Evolutionary conservation across 2,888 invertebrate species (phyloP), one percentile per base, ranked within the genome.

Genomic region (Nebria salina): DNA sequence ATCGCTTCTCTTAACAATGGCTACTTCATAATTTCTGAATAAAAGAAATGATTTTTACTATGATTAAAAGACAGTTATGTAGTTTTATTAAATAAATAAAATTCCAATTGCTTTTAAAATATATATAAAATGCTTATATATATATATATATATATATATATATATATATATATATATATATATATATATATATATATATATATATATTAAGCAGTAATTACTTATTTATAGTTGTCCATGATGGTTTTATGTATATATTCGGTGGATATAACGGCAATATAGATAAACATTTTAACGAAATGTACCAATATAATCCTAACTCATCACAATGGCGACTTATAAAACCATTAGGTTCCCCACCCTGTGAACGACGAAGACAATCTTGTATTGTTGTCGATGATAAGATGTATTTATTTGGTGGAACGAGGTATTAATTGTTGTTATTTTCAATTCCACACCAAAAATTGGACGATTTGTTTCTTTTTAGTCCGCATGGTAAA

Each of bases 231-330:
- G 96, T 97, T 93, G 90, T 94, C 6, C 93, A 95, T 87, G 91
- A 94, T 83, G 93, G 92, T 26, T 91, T 92, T 85, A 93, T 98
- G 90, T 97, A 95, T 87, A 93, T 97, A 83, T 97, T 98, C 90
- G 98, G 97, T 76, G 98, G 98, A 42, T 97, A 94, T 87, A 96
- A 97, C 89, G 95, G 96, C 9, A 90, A 93, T 42, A 87, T 91
- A 77, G 93, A 94, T 84, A 89, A 91, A 78, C 98, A 98, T 89
- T 97, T 93, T 87, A 95, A 96, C 89, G 97, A 97, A 89, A 89
- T 97, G 83, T 93, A 93, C 87, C 93, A 93, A 86, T 97, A 94
- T 88, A 91, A 93, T 86, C 91, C 94, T 43, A 89, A 88, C 81
- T 89, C 89, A 2, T 92, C 92, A 85, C 85, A 87, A 68, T 95